phyloP scores from a whole-genome alignment of 2,888 invertebrate species.

The Melanotus villosus region DNA sequence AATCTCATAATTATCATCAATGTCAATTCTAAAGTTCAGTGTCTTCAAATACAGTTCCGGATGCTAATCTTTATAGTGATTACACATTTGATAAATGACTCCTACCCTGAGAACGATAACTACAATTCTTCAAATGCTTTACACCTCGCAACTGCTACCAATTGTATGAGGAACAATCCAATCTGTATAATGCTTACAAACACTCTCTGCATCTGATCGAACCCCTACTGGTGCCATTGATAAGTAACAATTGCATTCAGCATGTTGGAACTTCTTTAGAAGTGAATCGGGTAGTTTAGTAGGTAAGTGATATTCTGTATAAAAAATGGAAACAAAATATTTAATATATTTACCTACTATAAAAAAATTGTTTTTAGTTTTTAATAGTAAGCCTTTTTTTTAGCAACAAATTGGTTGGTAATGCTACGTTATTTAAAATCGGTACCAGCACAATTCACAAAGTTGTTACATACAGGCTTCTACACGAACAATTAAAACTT shows the following conservation, averaged over 20 bases:
- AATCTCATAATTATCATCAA: background rate
- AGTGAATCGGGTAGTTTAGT: background rate
- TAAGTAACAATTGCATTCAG: background rate
- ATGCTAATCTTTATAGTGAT: background rate
- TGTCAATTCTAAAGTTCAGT: background rate
- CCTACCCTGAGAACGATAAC: background rate
- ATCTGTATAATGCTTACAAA: background rate
- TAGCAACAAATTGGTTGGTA: too few relatives aligned
- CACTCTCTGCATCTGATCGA: background rate
- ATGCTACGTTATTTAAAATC: too few relatives aligned
- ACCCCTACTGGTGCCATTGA: background rate
- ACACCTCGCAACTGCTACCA: background rate
- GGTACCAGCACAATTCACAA: too few relatives aligned
- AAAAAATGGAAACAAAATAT: background rate
- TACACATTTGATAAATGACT: background rate
- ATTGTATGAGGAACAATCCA: conserved; percentile 1
- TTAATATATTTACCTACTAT: too few relatives aligned
- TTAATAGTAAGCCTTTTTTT: too few relatives aligned
- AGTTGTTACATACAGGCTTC: too few relatives aligned
- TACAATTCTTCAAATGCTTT: background rate
- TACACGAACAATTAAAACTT: too few relatives aligned
- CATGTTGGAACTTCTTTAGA: background rate
- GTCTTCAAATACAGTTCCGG: background rate
- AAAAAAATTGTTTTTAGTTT: too few relatives aligned
- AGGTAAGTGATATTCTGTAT: background rate